Percentiles rank a stretch among this genome's conserved stretches.
Conservation (phyloP, 2,888 invertebrate species). For the Onthophagus sagittarius region DNA sequence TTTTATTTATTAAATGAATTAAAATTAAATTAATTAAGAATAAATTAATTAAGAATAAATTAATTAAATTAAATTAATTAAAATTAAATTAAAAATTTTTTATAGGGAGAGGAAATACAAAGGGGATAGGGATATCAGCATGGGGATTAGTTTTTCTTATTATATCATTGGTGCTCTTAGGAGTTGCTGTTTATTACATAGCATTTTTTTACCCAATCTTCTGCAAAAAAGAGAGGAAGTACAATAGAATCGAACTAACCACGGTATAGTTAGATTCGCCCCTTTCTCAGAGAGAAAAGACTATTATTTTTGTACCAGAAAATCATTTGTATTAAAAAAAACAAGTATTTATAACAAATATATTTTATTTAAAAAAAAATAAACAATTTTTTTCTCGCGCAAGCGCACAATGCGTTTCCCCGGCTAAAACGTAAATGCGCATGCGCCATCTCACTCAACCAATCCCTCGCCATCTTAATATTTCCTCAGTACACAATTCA, state of each 20-base stretch:
- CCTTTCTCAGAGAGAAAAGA: not conserved
- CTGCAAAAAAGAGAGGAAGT: constrained; percentile 56
- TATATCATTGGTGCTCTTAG: constrained; percentile 51
- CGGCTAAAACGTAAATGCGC: no score
- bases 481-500: no score
- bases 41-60: no score
- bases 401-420: no score
- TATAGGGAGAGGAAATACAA: not conserved
- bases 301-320: not conserved
- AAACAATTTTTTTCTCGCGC: not conserved
- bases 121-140: constrained; percentile 56
- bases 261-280: constrained; percentile 36
- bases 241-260: constrained; percentile 55
- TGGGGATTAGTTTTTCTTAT: constrained; percentile 62
- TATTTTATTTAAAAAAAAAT: not conserved
- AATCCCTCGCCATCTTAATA: no score
- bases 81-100: not conserved
- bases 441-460: no score
- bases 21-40: not conserved
- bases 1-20: not conserved
- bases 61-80: no score
- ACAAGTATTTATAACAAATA: not conserved
- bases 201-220: constrained; percentile 64
- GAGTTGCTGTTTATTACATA: constrained; percentile 59
- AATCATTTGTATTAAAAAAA: not conserved